These are phyloP conservation scores for Eristalinus aeneus DNA, from an alignment of 2,888 invertebrate species.

Conservation along the genomic window DNA sequence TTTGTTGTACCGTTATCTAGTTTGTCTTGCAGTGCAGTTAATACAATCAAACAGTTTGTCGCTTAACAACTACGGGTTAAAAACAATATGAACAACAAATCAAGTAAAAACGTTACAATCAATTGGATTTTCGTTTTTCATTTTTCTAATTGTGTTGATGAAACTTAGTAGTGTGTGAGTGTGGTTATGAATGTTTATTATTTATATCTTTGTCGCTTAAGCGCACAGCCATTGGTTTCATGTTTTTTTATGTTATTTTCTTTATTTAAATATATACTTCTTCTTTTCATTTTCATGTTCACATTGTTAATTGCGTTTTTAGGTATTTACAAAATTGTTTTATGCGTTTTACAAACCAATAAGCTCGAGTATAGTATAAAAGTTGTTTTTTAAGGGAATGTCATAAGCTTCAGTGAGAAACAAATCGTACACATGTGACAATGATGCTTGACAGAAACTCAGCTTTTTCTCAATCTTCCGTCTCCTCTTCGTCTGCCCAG, in stretches of 20 bases:
- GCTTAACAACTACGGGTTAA: background rate
- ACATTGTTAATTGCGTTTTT: background rate
- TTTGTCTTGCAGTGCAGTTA: background rate
- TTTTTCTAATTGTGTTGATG: conserved; percentile 23
- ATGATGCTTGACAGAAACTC: background rate
- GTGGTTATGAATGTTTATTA: conserved; percentile 16
- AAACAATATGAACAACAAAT: background rate
- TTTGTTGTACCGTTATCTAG: background rate
- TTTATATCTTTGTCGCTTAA: conserved; percentile 65
- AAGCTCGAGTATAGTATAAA: conserved; percentile 43
- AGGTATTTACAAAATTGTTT: conserved; percentile 22
- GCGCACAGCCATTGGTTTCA: conserved; percentile 67
- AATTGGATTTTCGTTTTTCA: background rate
- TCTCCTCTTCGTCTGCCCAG: background rate
- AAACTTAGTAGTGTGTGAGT: conserved; percentile 30
- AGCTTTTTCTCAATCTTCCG: background rate
- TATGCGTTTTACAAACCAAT: conserved; percentile 46
- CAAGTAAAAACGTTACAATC: background rate
- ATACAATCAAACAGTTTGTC: background rate
- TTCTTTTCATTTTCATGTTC: conserved; percentile 14
- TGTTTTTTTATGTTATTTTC: conserved; percentile 5
- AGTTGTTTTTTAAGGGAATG: conserved; percentile 50
- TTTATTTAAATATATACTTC: conserved; percentile 16
- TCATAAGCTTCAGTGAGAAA: conserved; percentile 15
- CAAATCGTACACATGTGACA: background rate